Base-by-base conservation (phyloP, 2,797 vertebrate genomes). In the Sarcophilus harrisii region DNA sequence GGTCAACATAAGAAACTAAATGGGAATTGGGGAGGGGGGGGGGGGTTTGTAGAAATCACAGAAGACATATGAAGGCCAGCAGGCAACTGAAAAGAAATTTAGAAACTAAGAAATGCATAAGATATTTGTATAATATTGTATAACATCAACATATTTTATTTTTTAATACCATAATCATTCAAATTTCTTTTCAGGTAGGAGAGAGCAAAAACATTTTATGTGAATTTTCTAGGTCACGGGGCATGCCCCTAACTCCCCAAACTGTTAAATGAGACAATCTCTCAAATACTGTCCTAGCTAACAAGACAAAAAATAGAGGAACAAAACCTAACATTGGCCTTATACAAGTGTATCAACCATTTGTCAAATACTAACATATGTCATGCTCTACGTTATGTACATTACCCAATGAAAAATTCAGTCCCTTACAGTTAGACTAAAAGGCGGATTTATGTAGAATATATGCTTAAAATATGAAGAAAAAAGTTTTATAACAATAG, bases 401-500 rank as follows among this genome's bases (percentile, higher is more conserved):
- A 30, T 59, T 58, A 89, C 52, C 13, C 49, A 90, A 93, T 81
- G 57, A 95, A 90, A 29, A 90, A 92, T n/a, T 90, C 38, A 90
- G 21, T 58, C 62, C 54, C 92, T 60, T 52, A 93, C 12, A 95
- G 94, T 6, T 11, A 96, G 94, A 66, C 92, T 3, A 14, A 38
- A 92, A 93, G 94, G 0, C 10, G 30, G 38, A 94, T 91, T 93
- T 14, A 45, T 10, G 92, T 52, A 60, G 55, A 95, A 90, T 27
- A 29, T 32, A 55, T 93, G 87, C 66, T 66, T 57, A 89, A 91
- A 93, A 62, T 89, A 54, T 66, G 60, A 96, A 92, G 59, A 95
- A 28, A 92, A 94, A 94, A 8, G 29, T 89, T 93, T 58, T 57
- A 12, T 97, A 89, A 94, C n/a, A 90, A n/a, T 38, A 95, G 59